Evolutionary conservation across 64 coral and sea anemone genomes (phyloP).

Genomic region (Pachyseris speciosa): DNA sequence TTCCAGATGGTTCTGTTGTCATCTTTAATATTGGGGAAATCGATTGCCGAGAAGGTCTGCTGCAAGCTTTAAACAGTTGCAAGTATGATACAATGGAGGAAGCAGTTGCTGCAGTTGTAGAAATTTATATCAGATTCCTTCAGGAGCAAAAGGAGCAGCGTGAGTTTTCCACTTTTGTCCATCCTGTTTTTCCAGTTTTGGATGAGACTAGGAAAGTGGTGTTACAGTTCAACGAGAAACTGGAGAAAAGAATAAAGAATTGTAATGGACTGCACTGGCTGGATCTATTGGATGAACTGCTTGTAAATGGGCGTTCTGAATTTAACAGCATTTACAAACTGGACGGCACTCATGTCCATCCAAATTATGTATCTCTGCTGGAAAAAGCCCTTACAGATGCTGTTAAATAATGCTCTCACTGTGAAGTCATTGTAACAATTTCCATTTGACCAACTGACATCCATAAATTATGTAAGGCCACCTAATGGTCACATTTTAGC

Average conservation of each 20-base stretch:
- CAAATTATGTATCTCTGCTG: constrained; percentile 68
- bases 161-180: constrained; percentile 38
- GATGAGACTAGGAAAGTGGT: constrained; percentile 47
- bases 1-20: constrained; percentile 14
- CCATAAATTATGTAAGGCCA: too few relatives aligned
- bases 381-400: constrained; percentile 46
- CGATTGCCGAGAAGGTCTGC: constrained; percentile 66
- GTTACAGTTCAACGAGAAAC: constrained; percentile 46
- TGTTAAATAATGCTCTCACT: neutral
- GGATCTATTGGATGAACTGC: constrained; percentile 44
- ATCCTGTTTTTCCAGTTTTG: constrained; percentile 52
- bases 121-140: constrained; percentile 41
- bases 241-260: constrained; percentile 22
- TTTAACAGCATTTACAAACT: constrained; percentile 38
- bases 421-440: too few relatives aligned
- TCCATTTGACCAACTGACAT: too few relatives aligned
- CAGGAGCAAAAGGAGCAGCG: neutral
- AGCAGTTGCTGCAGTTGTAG: constrained; percentile 22
- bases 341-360: constrained; percentile 67
- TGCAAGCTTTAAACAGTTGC: constrained; percentile 62
- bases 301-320: constrained; percentile 25
- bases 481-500: too few relatives aligned
- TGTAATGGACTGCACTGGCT: constrained; percentile 58
- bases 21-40: constrained; percentile 76
- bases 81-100: constrained; percentile 68